Percentiles rank a stretch among this genome's conserved stretches.
These are phyloP conservation scores for Cosmorhoe ocellata DNA, from an alignment of 2,888 invertebrate species.

Conservation along the genomic window DNA sequence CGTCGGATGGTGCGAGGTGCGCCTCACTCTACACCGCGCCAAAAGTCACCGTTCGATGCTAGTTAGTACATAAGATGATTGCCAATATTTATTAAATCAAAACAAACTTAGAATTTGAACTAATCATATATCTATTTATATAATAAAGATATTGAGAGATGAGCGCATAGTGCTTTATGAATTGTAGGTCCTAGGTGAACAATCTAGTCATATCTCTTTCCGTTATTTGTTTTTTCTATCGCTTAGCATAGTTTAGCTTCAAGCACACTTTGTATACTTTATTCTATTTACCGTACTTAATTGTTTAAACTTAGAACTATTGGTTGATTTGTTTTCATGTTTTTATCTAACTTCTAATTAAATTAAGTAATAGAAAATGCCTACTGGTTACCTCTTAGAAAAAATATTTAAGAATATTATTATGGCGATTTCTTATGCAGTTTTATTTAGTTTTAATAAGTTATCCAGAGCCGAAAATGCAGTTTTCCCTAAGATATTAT, in stretches of 20 bases:
- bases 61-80: slow-evolving; percentile 73
- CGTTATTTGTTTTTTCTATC: slow-evolving; percentile 74
- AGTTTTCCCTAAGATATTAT: slow-evolving; percentile 37
- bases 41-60: slow-evolving; percentile 56
- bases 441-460: slow-evolving; percentile 63
- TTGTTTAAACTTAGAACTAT: slow-evolving; percentile 38
- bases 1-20: slow-evolving; percentile 48
- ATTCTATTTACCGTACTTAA: slow-evolving; percentile 47
- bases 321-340: slow-evolving; percentile 37
- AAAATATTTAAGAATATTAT: slow-evolving; percentile 22
- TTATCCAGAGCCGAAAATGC: slow-evolving; percentile 68
- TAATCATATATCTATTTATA: slow-evolving; percentile 81
- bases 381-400: slow-evolving; percentile 30
- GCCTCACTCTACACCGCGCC: slow-evolving; percentile 25
- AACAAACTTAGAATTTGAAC: slow-evolving; percentile 76
- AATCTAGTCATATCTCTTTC: slow-evolving; percentile 81
- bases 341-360: slow-evolving; percentile 33
- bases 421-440: slow-evolving; percentile 29
- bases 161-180: slow-evolving; percentile 82
- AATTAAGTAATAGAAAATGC: slow-evolving; percentile 29
- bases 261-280: slow-evolving; percentile 66
- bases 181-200: slow-evolving; percentile 77
- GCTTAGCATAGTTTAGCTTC: slow-evolving; percentile 83
- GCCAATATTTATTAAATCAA: slow-evolving; percentile 78
- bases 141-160: slow-evolving; percentile 77